Evolutionary conservation across 2,113 vertebrate genomes (phyloP), one percentile per base, ranked within the genome.

Genomic region (Bungarus multicinctus): DNA sequence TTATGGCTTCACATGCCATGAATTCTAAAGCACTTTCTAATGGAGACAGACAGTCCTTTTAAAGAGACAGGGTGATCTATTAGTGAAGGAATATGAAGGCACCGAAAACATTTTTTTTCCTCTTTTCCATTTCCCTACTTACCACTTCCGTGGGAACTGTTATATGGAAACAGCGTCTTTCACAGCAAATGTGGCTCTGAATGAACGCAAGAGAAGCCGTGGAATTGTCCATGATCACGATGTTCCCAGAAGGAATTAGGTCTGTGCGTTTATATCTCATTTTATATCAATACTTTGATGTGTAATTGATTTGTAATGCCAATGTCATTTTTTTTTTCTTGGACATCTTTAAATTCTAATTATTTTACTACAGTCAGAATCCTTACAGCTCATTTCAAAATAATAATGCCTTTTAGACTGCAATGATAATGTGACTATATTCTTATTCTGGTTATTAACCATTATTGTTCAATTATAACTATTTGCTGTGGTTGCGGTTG

Each of bases 11-110:
- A 53, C 81, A 87, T 87, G 88, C 74, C 34, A 55, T 92, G 91
- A 94, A 94, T 92, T 92, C 81, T 94, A 94, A 94, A 94, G 91
- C 39, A 50, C 81, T 94, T 74, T 94, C 88, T 93, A 93, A 91
- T 93, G 92, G 92, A 93, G 92, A 93, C 60, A 86, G 87, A 39
- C 34, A 74, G 74, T 91, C 88, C 55, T 93, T 93, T 91, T 91
- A 88, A 91, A 91, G 85, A 87, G 85, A 87, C 39, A 11, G 88
- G 89, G 89, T 94, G 88, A 69, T 94, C 34, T 92, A 88, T 94
- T 92, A 50, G 90, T 39, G 54, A 92, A 88, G 74, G 57, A 64
- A 81, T 91, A 92, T 90, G 92, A 90, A 69, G 52, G 55, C 85
- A 39, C 92, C 50, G 50, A 11, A 87, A 92, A 89, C 87, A 34